These are phyloP conservation scores for Rhinolophus ferrumequinum DNA, from an alignment of 2,113 vertebrate species.

Conservation along the genomic window DNA sequence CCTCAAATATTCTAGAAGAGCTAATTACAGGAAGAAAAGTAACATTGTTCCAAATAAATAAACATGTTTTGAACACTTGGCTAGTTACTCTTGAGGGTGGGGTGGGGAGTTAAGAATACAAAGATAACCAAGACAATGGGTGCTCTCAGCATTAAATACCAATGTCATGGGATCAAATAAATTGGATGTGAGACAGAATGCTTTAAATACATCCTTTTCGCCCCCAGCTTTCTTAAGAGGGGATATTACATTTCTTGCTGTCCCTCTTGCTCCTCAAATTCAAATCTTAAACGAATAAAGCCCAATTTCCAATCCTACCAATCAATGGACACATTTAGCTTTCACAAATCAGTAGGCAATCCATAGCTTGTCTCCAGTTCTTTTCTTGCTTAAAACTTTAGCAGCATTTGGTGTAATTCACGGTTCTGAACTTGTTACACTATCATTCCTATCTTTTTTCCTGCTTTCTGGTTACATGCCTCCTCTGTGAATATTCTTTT, in stretches of 20 bases:
- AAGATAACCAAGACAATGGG: not conserved
- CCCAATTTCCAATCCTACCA: not conserved
- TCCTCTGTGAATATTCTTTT: not conserved
- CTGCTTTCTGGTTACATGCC: not conserved
- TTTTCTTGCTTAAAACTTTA: slow-evolving; percentile 23
- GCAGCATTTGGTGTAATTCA: not conserved
- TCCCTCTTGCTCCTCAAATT: not conserved
- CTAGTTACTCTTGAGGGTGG: not conserved
- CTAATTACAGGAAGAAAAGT: not conserved
- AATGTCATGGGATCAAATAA: not conserved
- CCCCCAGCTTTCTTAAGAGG: not conserved
- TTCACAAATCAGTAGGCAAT: not conserved
- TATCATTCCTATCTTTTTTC: not conserved
- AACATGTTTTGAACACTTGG: not conserved
- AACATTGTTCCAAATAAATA: not conserved
- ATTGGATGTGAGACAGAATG: not conserved
- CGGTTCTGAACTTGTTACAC: not conserved
- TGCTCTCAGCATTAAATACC: not conserved
- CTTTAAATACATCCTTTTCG: not conserved
- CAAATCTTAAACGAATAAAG: not conserved
- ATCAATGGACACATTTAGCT: not conserved
- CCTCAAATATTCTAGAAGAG: slow-evolving; percentile 44
- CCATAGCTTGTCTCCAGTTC: not conserved
- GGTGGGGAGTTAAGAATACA: not conserved
- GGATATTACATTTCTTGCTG: not conserved